A percentile compares a stretch with the other conserved stretches of the same genome.
Conservation (phyloP, 2,888 invertebrate genomes). For the Zhengitettix transpicula region DNA sequence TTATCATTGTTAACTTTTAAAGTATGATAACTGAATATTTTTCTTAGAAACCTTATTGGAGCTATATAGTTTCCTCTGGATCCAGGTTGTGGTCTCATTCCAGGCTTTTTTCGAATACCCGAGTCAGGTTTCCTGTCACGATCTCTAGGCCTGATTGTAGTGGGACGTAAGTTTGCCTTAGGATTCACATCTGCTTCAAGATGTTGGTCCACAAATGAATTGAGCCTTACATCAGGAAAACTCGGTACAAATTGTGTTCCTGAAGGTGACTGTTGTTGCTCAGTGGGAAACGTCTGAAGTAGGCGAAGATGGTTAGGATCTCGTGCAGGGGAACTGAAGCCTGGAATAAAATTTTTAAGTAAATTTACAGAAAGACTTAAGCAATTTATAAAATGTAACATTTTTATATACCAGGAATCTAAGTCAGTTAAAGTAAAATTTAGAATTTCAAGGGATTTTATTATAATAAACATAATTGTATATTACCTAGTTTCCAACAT, state of each 20-base stretch:
- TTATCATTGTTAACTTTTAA: no score
- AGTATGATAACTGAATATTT: no score
- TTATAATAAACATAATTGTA: no score
- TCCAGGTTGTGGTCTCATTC: slow-evolving; percentile 12
- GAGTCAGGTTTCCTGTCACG: slow-evolving; percentile 14
- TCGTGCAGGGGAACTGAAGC: neutral
- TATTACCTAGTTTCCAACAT: no score
- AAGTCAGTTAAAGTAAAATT: no score
- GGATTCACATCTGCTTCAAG: slow-evolving; percentile 13
- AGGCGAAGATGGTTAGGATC: slow-evolving; percentile 8
- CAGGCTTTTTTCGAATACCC: slow-evolving; percentile 12
- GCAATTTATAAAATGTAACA: no score
- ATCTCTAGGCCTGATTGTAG: neutral
- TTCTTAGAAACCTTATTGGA: neutral
- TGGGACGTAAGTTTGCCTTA: no score
- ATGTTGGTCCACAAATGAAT: slow-evolving; percentile 20
- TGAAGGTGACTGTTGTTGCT: slow-evolving; percentile 11
- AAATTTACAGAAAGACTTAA: no score
- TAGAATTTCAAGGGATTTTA: no score
- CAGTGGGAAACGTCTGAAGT: slow-evolving; percentile 10
- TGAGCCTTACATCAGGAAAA: slow-evolving; percentile 4
- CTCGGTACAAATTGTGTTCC: slow-evolving; percentile 12
- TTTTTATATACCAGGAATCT: no score
- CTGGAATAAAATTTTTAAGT: no score
- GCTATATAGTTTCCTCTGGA: slow-evolving; percentile 14